Evolutionary conservation across 2,113 vertebrate species (phyloP), one percentile per base, ranked within the genome.

Genomic region (Brachionichthys hirsutus): DNA sequence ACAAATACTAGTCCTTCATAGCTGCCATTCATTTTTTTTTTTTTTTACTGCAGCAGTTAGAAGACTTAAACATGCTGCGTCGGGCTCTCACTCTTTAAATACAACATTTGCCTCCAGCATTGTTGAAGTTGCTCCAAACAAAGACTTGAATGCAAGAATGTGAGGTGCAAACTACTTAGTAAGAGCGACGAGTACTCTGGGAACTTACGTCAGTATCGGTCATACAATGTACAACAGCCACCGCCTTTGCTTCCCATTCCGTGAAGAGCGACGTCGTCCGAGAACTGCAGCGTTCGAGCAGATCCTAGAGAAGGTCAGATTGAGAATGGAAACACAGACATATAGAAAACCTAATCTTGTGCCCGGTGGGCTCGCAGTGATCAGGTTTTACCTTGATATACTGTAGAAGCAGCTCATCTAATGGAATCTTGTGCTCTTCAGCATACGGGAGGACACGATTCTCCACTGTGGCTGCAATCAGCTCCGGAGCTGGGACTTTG

Each of bases 171-270:
- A 30, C 8, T 6, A 30, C 24, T 30, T 30, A 4, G 24, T 8
- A 30, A 30, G 24, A 30, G 24, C 8, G 8, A 30, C n/a, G n/a
- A n/a, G n/a, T n/a, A n/a, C n/a, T 36, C 17, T 10, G 12, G 11
- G 16, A 55, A 92, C 96, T 92, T 70, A 98, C 97, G 19, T 97
- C 93, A 11, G 87, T 90, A 71, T 95, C 93, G 0, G 90, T 91
- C 84, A 99, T 93, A 53, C 95, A 98, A 34, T 77, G 78, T 12
- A 97, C 89, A 41, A 98, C 92, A 1, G 95, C 94, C 51, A 98
- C 93, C 0, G 94, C 95, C 88, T 98, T 99, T 11, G 94, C 95
- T 73, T 99, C 96, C 96, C 96, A 98, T 0, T 94, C 91, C 0
- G 95, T 95, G 80, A 99, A 98, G 15, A 99, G 89, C 0, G 95